Percentiles rank a stretch among this genome's conserved stretches.
These are phyloP conservation scores for Psophia crepitans DNA, from an alignment of 2,113 vertebrate species.

Conservation along the genomic window DNA sequence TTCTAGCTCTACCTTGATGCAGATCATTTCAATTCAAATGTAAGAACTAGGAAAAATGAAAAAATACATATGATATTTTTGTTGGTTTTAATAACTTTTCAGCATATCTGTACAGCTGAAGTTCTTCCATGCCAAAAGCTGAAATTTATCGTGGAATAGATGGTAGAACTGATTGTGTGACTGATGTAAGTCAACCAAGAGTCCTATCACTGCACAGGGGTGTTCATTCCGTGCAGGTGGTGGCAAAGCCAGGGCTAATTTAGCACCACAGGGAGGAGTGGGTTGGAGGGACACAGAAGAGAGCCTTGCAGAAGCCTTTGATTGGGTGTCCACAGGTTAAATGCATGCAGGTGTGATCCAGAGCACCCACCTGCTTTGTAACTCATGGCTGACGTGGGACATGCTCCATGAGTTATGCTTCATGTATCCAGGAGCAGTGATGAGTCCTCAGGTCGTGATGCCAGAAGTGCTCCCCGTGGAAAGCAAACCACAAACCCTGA, in stretches of 20 bases:
- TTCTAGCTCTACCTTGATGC: neutral
- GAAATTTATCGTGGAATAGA: neutral
- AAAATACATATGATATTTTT: neutral
- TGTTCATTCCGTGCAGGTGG: too few relatives aligned
- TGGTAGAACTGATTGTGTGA: neutral
- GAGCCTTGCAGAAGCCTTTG: neutral
- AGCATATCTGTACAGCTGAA: neutral
- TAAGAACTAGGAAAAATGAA: neutral
- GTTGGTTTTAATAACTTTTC: neutral
- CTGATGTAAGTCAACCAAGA: neutral
- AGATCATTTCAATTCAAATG: neutral
- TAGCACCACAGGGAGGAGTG: neutral
- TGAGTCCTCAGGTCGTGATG: neutral
- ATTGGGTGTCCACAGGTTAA: neutral
- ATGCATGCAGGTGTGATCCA: neutral
- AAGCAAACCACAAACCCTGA: neutral
- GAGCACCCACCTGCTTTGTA: neutral
- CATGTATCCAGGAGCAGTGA: fast-evolving
- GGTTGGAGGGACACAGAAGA: neutral
- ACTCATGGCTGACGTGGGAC: neutral
- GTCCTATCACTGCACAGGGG: neutral
- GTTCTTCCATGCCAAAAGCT: neutral
- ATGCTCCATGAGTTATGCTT: fast-evolving
- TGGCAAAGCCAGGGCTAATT: neutral
- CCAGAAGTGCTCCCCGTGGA: neutral